phyloP scores from a whole-genome alignment of 1,140 invertebrate genomes.

The Lasaia peninsularis region DNA sequence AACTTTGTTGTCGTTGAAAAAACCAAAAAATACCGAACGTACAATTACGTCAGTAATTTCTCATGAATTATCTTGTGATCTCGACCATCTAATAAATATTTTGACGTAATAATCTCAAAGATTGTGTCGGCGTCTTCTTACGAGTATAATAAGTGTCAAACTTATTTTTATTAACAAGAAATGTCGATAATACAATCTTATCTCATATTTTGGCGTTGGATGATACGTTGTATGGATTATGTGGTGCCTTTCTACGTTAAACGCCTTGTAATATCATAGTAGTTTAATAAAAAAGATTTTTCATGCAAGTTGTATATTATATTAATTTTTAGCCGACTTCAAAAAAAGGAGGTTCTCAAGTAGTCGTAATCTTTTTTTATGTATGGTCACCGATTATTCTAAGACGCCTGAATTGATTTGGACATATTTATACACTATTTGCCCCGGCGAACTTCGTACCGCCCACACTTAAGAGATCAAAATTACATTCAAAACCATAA shows the following conservation, averaged over 20 bases:
- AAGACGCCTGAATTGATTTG: too few relatives aligned
- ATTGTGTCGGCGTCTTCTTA: constrained; percentile 21
- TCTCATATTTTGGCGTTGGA: constrained; percentile 26
- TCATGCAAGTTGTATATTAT: too few relatives aligned
- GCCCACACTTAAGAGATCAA: too few relatives aligned
- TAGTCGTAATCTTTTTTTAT: too few relatives aligned
- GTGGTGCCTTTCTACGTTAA: background rate
- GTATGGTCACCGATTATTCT: too few relatives aligned
- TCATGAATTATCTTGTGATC: constrained; percentile 12
- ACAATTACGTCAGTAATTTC: background rate
- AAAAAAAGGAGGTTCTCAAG: too few relatives aligned
- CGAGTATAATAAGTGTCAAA: constrained; percentile 30
- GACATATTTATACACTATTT: too few relatives aligned
- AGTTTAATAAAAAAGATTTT: background rate
- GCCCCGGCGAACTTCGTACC: too few relatives aligned
- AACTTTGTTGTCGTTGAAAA: background rate
- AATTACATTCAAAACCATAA: too few relatives aligned
- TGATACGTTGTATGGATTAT: constrained; percentile 11
- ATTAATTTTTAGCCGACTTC: too few relatives aligned
- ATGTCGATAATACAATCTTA: constrained; percentile 30
- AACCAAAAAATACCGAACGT: background rate
- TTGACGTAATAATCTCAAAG: constrained; percentile 34
- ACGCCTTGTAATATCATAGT: background rate
- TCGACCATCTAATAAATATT: constrained; percentile 44
- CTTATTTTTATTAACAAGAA: constrained; percentile 28